phyloP scores from a whole-genome alignment of 2,888 invertebrate species.

The Phalangium opilio region DNA sequence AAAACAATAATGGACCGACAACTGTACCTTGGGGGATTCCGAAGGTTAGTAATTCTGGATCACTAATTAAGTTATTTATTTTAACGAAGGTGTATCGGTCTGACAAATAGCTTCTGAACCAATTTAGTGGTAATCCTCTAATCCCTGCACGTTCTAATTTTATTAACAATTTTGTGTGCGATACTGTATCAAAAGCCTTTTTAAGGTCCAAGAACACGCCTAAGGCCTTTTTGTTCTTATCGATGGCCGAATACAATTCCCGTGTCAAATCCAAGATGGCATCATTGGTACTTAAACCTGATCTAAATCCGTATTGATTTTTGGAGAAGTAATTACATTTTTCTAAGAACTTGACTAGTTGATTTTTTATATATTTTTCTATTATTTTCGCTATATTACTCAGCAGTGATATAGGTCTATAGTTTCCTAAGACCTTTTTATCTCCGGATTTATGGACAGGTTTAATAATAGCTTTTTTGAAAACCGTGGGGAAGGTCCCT shows the following conservation, averaged over 20 bases:
- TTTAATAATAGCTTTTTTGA: not conserved
- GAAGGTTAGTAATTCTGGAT: no score
- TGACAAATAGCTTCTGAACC: not conserved
- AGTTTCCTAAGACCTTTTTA: not conserved
- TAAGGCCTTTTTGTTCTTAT: not conserved
- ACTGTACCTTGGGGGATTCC: no score
- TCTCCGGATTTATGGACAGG: not conserved
- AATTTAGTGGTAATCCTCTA: not conserved
- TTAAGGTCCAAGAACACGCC: not conserved
- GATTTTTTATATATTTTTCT: not conserved
- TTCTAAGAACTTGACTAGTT: not conserved
- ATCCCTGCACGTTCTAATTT: not conserved
- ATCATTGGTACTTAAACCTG: not conserved
- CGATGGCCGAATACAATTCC: not conserved
- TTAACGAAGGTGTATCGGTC: no score
- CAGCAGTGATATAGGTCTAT: not conserved
- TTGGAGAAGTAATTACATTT: not conserved
- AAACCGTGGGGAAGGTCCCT: not conserved
- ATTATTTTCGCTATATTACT: not conserved
- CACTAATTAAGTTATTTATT: no score
- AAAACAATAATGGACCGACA: no score
- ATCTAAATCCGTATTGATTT: not conserved
- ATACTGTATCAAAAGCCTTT: not conserved
- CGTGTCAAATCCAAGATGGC: not conserved
- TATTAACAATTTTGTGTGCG: not conserved